Percentiles rank a stretch among this genome's conserved stretches.
Conservation (phyloP, 2,113 vertebrate genomes). For the Esox niger region DNA sequence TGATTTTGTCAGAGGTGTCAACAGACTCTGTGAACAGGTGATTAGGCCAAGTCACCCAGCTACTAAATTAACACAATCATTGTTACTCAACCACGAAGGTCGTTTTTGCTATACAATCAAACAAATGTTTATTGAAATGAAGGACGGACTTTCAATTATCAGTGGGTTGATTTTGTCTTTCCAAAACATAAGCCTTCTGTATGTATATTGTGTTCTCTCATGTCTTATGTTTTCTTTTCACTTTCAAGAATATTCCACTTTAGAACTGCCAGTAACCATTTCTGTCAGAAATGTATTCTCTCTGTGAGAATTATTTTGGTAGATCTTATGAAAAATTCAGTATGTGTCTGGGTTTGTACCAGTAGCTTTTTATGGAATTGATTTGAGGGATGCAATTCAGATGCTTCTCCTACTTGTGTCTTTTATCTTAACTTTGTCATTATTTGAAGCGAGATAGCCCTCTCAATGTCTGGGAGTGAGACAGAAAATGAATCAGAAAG, state of each 20-base stretch:
- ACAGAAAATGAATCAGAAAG: neutral
- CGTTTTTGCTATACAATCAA: no score
- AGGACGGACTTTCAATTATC: no score
- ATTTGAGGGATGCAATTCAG: neutral
- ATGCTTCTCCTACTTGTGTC: neutral
- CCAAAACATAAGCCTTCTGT: neutral
- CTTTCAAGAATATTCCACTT: neutral
- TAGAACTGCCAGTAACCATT: neutral
- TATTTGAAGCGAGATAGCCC: constrained; percentile 21
- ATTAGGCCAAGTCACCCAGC: neutral
- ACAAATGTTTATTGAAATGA: neutral
- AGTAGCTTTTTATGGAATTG: constrained; percentile 5
- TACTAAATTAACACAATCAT: neutral
- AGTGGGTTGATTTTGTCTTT: neutral
- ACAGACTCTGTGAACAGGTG: no score
- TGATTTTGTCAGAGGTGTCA: no score
- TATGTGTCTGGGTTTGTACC: neutral
- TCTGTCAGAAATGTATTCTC: neutral
- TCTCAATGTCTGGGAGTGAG: constrained; percentile 21
- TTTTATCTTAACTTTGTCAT: constrained; percentile 23
- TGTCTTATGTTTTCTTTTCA: no score
- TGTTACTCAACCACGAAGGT: no score
- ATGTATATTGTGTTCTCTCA: neutral
- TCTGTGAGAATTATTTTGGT: constrained; percentile 3
- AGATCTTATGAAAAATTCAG: constrained; percentile 1